Evolutionary conservation across 2,797 vertebrate species (phyloP).

Genomic region (Peromyscus nudipes): DNA sequence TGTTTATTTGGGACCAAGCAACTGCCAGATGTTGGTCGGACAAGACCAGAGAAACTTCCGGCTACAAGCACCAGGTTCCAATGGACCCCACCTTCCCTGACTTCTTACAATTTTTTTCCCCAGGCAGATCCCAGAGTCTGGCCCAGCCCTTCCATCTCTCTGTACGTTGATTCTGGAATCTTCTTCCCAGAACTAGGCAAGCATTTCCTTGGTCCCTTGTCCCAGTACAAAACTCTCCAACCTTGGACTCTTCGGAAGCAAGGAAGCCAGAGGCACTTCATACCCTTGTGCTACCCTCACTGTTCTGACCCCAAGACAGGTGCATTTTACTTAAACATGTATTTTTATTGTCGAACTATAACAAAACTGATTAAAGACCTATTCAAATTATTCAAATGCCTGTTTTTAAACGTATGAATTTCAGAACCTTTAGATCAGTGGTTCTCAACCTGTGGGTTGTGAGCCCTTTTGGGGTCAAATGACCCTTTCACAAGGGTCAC

Average conservation of each 20-base stretch:
- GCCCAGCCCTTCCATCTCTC: background rate
- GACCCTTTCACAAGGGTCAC: background rate
- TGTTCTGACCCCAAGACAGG: background rate
- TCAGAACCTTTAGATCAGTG: background rate
- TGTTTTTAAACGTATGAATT: background rate
- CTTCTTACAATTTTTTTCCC: too few species aligned
- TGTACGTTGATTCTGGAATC: background rate
- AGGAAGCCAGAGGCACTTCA: fast-evolving
- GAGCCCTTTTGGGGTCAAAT: background rate
- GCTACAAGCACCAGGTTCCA: too few species aligned
- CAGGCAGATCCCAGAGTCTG: too few species aligned
- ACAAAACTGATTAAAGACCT: background rate
- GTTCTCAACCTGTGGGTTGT: background rate
- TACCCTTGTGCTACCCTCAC: background rate
- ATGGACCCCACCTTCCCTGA: too few species aligned
- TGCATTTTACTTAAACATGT: background rate
- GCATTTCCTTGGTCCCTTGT: background rate
- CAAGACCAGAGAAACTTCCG: too few species aligned
- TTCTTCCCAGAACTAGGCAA: background rate
- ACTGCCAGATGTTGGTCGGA: too few species aligned
- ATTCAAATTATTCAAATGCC: background rate
- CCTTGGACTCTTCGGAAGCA: fast-evolving
- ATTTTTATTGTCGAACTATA: background rate
- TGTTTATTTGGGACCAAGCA: too few species aligned
- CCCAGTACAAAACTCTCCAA: background rate